phyloP scores from a whole-genome alignment of 2,888 invertebrate species.

The Diplolepis rosae region DNA sequence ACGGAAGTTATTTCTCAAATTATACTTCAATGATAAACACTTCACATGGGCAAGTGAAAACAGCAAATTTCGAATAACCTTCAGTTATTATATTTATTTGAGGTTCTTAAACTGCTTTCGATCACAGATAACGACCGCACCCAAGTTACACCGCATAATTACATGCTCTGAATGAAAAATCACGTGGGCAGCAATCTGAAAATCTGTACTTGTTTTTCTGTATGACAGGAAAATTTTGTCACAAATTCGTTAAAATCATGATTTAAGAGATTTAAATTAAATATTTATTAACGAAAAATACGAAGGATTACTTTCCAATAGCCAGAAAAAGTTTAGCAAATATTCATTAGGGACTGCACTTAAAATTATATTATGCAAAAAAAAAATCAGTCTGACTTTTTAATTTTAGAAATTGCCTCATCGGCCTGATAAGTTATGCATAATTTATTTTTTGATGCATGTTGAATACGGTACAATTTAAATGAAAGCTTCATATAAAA shows the following conservation, averaged over 20 bases:
- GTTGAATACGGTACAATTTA: no score
- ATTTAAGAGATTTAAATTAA: neutral
- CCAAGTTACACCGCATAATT: constrained; percentile 8
- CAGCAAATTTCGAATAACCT: constrained; percentile 19
- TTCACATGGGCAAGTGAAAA: neutral
- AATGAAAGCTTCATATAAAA: no score
- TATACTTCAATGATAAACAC: neutral
- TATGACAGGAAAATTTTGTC: neutral
- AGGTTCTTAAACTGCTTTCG: constrained; percentile 1
- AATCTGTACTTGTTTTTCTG: neutral
- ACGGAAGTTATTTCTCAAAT: neutral
- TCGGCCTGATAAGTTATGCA: no score
- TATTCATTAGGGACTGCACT: no score
- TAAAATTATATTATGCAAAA: no score
- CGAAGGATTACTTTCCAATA: no score
- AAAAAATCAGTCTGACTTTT: no score
- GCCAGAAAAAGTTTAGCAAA: no score
- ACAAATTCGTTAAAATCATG: neutral
- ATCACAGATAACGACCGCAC: constrained; percentile 27
- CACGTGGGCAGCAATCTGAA: neutral
- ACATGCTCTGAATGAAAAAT: neutral
- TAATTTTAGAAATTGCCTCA: no score
- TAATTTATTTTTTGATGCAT: no score
- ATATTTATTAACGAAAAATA: no score
- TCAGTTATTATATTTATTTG: constrained; percentile 7